Base-by-base conservation (phyloP, 2,888 invertebrate genomes). In the Cremastinae sp. region DNA sequence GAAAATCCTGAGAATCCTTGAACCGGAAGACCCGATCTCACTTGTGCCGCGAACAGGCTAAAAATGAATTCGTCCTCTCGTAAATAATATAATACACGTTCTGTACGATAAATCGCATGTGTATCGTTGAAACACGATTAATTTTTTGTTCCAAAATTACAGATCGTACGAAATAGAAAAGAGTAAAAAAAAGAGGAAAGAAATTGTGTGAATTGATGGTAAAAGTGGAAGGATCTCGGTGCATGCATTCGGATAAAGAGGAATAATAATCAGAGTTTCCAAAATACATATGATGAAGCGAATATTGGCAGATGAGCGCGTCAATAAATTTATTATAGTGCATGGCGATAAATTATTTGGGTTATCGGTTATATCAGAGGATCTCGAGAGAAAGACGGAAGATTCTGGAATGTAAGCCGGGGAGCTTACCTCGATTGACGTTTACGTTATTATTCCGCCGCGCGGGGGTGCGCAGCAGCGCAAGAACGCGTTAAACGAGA, bases 361-460 rank as follows among this genome's bases (percentile, higher is more conserved):
- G 20, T 22, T 49, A 49, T 36, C 34, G 16, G 16, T 62, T 34
- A n/a, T n/a, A n/a, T n/a, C n/a, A n/a, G n/a, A n/a, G n/a, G n/a
- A n/a, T 36, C 49, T 3, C 38, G 22, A 49, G 38, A 38, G 51
- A 64, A 64, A 5, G 5, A 28, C 28, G 2, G 64, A 38, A 36
- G n/a, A 64, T 20, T 38, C 38, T 9, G 62, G 38, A 36, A 62
- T 20, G 34, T n/a, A 22, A 36, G n/a, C n/a, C n/a, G n/a, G 10
- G 14, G 18, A 16, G 18, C 47, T 38, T 18, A 20, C 47, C 41
- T 54, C 54, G 65, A 65, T 65, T 54, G 65, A 54, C 54, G 65
- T 54, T 54, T 54, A 54, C 53, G 54, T 54, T 16, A n/a, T n/a
- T n/a, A n/a, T n/a, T n/a, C n/a, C n/a, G n/a, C n/a, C n/a, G n/a